Evolutionary conservation across 2,888 invertebrate genomes (phyloP).

Genomic region (Boloria selene): DNA sequence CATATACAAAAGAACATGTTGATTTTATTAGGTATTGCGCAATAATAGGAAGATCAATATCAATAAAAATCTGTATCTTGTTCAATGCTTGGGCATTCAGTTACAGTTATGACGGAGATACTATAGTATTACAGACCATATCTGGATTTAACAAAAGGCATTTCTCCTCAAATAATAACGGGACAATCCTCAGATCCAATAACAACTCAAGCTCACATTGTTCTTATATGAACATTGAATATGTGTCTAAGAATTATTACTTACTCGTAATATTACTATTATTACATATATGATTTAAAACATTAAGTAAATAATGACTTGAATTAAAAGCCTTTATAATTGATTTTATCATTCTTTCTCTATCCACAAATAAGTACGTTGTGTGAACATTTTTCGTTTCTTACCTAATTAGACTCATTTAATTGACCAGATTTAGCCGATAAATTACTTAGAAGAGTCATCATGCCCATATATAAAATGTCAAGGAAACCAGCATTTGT

Average conservation of each 20-base stretch:
- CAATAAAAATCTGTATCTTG: slow-evolving; percentile 29
- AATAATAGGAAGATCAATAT: slow-evolving; percentile 7
- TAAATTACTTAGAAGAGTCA: neutral
- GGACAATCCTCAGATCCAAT: slow-evolving; percentile 35
- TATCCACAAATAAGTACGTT: no score
- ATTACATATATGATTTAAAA: no score
- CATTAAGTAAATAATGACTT: no score
- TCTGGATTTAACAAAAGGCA: slow-evolving; percentile 38
- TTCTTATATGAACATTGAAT: neutral
- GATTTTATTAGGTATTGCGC: neutral
- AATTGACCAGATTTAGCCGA: neutral
- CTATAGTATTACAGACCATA: slow-evolving; percentile 36
- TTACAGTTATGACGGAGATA: slow-evolving; percentile 35
- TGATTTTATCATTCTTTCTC: no score
- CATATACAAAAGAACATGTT: no score
- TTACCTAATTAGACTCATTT: no score
- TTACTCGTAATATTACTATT: no score
- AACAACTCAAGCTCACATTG: slow-evolving; percentile 11
- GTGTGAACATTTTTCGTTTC: no score
- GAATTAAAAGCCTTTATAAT: no score
- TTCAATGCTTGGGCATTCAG: slow-evolving; percentile 30
- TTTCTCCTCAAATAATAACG: slow-evolving; percentile 41
- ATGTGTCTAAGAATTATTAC: neutral
- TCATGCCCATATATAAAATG: slow-evolving; percentile 26
- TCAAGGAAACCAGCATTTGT: slow-evolving; percentile 27